Conservation (phyloP, 2,888 invertebrate genomes). For the Dicranocentrus wangi region DNA sequence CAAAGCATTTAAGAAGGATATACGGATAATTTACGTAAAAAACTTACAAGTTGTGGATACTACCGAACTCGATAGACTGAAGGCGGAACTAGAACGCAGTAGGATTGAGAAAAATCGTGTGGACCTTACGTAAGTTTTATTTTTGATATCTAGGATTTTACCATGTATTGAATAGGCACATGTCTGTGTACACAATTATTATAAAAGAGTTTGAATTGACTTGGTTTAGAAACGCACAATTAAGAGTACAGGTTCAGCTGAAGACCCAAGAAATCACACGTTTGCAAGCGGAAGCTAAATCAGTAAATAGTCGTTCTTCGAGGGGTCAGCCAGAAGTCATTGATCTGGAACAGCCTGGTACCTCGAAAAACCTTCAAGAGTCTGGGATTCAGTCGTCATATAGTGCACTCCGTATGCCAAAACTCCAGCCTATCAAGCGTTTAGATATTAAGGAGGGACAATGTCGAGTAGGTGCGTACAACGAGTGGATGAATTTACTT, state of each 20-base stretch:
- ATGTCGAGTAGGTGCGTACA: conserved; percentile 86
- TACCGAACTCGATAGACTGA: conserved; percentile 81
- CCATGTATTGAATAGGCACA: too few relatives aligned
- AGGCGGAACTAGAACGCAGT: conserved; percentile 79
- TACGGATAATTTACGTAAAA: conserved; percentile 87
- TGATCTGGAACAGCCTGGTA: background rate
- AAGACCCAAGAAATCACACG: conserved; percentile 50
- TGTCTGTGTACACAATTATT: too few relatives aligned
- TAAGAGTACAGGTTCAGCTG: conserved; percentile 48
- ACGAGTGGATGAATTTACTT: conserved; percentile 80
- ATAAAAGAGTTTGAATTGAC: background rate
- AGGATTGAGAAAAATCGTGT: conserved; percentile 76
- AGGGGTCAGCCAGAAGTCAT: background rate
- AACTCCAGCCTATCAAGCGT: conserved; percentile 6
- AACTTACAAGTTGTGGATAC: conserved; percentile 86
- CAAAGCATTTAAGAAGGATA: conserved; percentile 81
- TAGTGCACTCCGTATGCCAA: conserved; percentile 15
- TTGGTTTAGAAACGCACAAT: conserved; percentile 47
- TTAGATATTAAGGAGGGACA: conserved; percentile 77
- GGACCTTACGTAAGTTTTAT: conserved; percentile 79
- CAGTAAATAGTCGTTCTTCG: background rate
- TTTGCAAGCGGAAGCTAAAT: conserved; percentile 47
- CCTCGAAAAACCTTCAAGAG: background rate
- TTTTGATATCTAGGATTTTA: too few relatives aligned
- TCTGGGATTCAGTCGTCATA: background rate